A percentile compares a stretch with the other conserved stretches of the same genome.
Evolutionary conservation across 2,797 vertebrate genomes (phyloP).

Genomic region (Rhinichthys osculus): DNA sequence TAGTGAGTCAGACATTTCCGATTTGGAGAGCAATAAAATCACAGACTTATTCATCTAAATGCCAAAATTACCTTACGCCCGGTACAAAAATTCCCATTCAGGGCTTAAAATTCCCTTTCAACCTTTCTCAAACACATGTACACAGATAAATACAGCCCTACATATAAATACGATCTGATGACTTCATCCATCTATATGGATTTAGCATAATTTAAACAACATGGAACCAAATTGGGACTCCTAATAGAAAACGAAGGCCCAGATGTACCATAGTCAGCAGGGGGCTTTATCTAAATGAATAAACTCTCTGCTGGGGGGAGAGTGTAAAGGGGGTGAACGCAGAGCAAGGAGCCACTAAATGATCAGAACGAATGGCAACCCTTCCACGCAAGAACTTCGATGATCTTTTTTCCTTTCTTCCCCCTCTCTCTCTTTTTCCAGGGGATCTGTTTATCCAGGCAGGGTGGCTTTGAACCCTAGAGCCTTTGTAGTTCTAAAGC

Average conservation of each 20-base stretch:
- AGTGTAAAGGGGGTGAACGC: slow-evolving; percentile 42
- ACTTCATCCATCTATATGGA: slow-evolving; percentile 55
- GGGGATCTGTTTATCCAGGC: slow-evolving; percentile 74
- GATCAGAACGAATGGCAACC: slow-evolving; percentile 58
- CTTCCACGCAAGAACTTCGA: slow-evolving; percentile 37
- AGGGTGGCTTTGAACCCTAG: slow-evolving; percentile 75
- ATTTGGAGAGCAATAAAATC: slow-evolving; percentile 10
- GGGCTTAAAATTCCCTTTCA: neutral
- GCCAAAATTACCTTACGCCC: neutral
- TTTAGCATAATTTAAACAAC: slow-evolving; percentile 61
- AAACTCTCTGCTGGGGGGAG: slow-evolving; percentile 53
- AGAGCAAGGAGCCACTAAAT: slow-evolving; percentile 50
- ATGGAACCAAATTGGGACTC: slow-evolving; percentile 56
- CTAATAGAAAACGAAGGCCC: slow-evolving; percentile 60
- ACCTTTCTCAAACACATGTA: slow-evolving; percentile 12
- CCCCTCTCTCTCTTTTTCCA: slow-evolving; percentile 47
- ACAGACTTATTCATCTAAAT: neutral
- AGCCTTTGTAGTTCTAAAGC: slow-evolving; percentile 78
- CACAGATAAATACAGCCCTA: slow-evolving; percentile 18
- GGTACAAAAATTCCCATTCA: neutral
- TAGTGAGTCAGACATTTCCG: neutral
- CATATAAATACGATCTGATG: slow-evolving; percentile 46
- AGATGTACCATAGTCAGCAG: slow-evolving; percentile 49
- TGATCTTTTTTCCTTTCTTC: slow-evolving; percentile 32
- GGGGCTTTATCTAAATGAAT: slow-evolving; percentile 61